Conservation (phyloP, 2,888 invertebrate genomes). For the Saturnia japonica region DNA sequence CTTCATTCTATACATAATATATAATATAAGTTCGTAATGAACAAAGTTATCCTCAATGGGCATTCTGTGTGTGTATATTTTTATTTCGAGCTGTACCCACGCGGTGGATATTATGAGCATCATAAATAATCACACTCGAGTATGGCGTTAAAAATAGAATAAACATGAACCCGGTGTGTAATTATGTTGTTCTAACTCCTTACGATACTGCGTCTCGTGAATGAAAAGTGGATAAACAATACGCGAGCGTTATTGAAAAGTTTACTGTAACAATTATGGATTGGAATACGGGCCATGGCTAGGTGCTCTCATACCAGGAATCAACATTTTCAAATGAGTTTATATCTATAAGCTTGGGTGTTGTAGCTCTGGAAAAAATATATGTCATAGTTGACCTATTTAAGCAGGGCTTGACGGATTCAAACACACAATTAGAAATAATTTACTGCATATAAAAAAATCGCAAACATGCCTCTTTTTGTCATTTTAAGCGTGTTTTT, state of each 20-base stretch:
- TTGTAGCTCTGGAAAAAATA: too few relatives aligned
- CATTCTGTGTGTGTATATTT: not conserved
- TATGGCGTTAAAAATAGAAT: constrained; percentile 5
- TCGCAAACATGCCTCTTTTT: too few relatives aligned
- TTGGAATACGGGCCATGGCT: not conserved
- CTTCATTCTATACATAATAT: too few relatives aligned
- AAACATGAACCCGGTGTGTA: not conserved
- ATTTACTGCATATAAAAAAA: too few relatives aligned
- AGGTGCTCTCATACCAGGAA: too few relatives aligned
- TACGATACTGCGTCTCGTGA: not conserved
- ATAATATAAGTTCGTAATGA: not conserved
- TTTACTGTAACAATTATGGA: not conserved
- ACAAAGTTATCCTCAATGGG: not conserved
- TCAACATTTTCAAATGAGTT: too few relatives aligned
- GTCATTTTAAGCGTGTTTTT: too few relatives aligned
- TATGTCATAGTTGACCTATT: too few relatives aligned
- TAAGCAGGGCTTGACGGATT: too few relatives aligned
- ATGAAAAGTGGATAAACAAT: not conserved
- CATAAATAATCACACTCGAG: not conserved
- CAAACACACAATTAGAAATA: too few relatives aligned
- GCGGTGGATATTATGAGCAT: not conserved
- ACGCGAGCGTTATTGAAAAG: not conserved
- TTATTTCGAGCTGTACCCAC: constrained; percentile 1
- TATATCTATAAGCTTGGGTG: too few relatives aligned
- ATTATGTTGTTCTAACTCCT: not conserved